Conservation (phyloP, 1,140 invertebrate species). For the Drosophila bipectinata region DNA sequence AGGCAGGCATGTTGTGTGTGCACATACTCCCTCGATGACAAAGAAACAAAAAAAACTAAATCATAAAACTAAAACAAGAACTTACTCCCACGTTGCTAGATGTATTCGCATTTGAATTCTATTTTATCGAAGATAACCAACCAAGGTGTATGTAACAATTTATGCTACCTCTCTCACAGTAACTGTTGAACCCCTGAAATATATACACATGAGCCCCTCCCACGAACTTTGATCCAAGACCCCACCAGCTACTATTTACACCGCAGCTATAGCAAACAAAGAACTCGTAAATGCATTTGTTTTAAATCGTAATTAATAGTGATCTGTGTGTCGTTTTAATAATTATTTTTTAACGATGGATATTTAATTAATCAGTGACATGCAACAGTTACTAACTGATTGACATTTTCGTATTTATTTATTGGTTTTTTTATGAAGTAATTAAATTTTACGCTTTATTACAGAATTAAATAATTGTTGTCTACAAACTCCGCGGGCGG, state of each 20-base stretch:
- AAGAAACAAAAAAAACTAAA: not conserved
- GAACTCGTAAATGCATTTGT: slow-evolving; percentile 47
- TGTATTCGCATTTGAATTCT: slow-evolving; percentile 57
- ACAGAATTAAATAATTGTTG: slow-evolving; percentile 1
- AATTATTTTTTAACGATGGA: slow-evolving; percentile 11
- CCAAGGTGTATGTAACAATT: slow-evolving; percentile 60
- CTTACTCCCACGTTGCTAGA: slow-evolving; percentile 39
- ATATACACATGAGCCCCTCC: not conserved
- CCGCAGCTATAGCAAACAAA: not conserved
- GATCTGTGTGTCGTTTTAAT: slow-evolving; percentile 51
- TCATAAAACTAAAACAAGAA: not conserved
- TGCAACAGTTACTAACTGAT: slow-evolving; percentile 12
- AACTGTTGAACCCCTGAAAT: slow-evolving; percentile 39
- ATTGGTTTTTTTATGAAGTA: not conserved
- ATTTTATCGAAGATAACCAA: slow-evolving; percentile 55
- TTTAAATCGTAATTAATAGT: slow-evolving; percentile 66
- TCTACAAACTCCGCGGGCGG: slow-evolving; percentile 63
- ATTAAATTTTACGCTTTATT: not conserved
- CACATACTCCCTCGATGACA: slow-evolving; percentile 62
- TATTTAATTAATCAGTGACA: slow-evolving; percentile 13
- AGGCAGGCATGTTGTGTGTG: slow-evolving; percentile 77
- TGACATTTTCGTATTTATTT: slow-evolving; percentile 13
- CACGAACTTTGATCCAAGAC: slow-evolving; percentile 9
- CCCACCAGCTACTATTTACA: slow-evolving; percentile 1
- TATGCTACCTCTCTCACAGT: slow-evolving; percentile 74